These are phyloP conservation scores for Drosophila sechellia DNA, from an alignment of 1,140 invertebrate species.

Conservation along the genomic window DNA sequence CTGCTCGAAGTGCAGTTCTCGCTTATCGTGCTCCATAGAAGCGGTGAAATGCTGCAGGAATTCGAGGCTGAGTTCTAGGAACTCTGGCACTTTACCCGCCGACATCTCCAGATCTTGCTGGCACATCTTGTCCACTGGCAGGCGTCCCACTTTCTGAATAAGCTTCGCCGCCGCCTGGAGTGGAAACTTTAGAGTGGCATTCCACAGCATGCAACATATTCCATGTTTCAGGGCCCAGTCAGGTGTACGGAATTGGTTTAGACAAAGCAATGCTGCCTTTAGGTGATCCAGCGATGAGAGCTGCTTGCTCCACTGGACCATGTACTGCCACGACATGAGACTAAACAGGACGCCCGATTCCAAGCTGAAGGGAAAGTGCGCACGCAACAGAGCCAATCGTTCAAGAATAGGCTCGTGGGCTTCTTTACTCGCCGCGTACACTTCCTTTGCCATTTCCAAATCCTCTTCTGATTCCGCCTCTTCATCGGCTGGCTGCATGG, in stretches of 20 bases:
- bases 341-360: constrained; percentile 91
- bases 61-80: constrained; percentile 88
- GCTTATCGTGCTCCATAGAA: constrained; percentile 84
- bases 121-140: constrained; percentile 93
- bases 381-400: constrained; percentile 87
- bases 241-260: constrained; percentile 84
- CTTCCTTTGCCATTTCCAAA: constrained; percentile 6
- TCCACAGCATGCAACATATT: constrained; percentile 94
- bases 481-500: not conserved
- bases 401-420: constrained; percentile 85
- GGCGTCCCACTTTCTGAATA: constrained; percentile 94
- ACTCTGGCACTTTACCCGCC: constrained; percentile 88
- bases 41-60: constrained; percentile 90
- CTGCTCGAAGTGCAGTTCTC: constrained; percentile 87
- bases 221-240: constrained; percentile 89
- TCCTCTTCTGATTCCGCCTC: constrained; percentile 34
- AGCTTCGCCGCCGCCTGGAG: constrained; percentile 91
- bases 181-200: constrained; percentile 91
- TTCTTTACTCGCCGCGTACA: constrained; percentile 81
- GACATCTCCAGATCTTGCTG: constrained; percentile 90
- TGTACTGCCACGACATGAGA: constrained; percentile 96
- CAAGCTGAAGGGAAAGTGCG: constrained; percentile 94
- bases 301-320: constrained; percentile 93
- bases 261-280: constrained; percentile 87
- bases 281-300: constrained; percentile 88